These are phyloP conservation scores for Drosophila hawaiiensis DNA, from an alignment of 2,888 invertebrate species.

Conservation along the genomic window DNA sequence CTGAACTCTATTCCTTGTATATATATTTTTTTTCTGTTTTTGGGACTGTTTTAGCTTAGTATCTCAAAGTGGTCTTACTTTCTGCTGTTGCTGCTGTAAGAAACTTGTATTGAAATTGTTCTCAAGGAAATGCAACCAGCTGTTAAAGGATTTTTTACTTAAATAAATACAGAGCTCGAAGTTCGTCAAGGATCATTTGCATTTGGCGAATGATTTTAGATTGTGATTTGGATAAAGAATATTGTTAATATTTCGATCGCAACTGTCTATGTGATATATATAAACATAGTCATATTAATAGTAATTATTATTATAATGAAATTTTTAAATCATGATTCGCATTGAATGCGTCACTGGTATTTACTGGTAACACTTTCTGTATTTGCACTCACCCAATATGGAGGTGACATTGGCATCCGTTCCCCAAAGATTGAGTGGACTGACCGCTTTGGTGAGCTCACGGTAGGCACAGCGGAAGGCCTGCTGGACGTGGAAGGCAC, in stretches of 20 bases:
- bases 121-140: too few species aligned
- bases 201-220: too few species aligned
- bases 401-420: constrained; percentile 87
- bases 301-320: not conserved
- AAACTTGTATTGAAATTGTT: too few species aligned
- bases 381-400: constrained; percentile 87
- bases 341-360: not conserved
- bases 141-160: too few species aligned
- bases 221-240: too few species aligned
- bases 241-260: too few species aligned
- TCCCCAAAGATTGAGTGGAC: constrained; percentile 86
- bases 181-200: too few species aligned
- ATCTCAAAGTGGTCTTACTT: too few species aligned
- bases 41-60: too few species aligned
- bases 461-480: constrained; percentile 99
- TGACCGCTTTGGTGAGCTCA: constrained; percentile 91
- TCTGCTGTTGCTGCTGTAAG: too few species aligned
- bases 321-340: not conserved
- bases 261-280: not conserved
- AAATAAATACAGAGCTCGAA: too few species aligned
- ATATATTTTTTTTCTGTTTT: not conserved
- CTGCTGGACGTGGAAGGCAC: constrained; percentile 89
- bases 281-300: too few species aligned
- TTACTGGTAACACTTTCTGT: not conserved
- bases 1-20: not conserved